Evolutionary conservation across 2,888 invertebrate species (phyloP), one percentile per base, ranked within the genome.

Genomic region (Idaea aversata): DNA sequence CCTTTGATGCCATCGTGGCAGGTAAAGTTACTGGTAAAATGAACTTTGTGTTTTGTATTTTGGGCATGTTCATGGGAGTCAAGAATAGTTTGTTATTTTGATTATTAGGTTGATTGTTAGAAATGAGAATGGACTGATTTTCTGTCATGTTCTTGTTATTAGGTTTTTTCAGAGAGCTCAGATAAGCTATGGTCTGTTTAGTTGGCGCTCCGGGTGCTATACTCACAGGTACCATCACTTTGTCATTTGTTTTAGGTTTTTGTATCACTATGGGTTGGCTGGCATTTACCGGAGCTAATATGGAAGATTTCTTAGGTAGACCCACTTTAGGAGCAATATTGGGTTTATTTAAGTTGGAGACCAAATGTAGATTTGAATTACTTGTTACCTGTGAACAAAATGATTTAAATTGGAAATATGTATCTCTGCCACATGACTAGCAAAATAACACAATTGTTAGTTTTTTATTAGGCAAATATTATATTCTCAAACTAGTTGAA

Each of bases 181-280:
- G 82, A 77, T 94, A 94, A 62, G 94, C 91, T 38, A 94, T 90
- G 3, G 93, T 86, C 70, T 93, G 93, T 79, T 94, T 94, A 15
- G 85, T 76, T 1, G 87, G 83, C 65, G 81, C 76, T 60, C 85
- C 81, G 0, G 93, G 85, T 5, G 92, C 87, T 60, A 93, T 89
- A 70, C 88, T 90, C 35, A 93, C 93, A 0, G 94, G 93, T 1
- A 93, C 90, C 66, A 93, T 88, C 80, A 93, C 88, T 75, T 94
- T 93, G 62, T 93, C 88, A 73, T 82, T 90, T 5, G 82, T 70
- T 75, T 91, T 93, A 25, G 93, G 88, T 80, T 94, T 94, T 74
- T 94, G 94, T 69, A 95, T 92, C 47, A 94, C 93, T 71, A 95
- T 91, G 5, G 94, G 94, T 73, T 93, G 94, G 60, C 89, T 82